Percentiles rank a stretch among this genome's conserved stretches.
Evolutionary conservation across 2,888 invertebrate species (phyloP).

Genomic region (Agrotis exclamationis): DNA sequence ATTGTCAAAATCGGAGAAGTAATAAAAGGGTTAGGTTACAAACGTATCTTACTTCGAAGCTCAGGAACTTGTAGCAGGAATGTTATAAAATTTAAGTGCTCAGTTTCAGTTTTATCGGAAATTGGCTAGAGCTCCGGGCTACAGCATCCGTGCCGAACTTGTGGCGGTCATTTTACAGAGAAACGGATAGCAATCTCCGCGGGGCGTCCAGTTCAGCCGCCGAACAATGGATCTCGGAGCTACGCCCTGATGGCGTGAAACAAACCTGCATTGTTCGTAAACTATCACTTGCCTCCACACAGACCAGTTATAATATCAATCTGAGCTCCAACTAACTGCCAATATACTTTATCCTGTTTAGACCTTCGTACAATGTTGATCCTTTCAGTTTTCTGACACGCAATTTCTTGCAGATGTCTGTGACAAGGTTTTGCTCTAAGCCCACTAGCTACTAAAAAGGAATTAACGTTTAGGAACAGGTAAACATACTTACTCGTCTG

Average conservation of each 20-base stretch:
- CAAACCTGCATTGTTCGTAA: slow-evolving; percentile 62
- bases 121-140: slow-evolving; percentile 44
- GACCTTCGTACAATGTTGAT: neutral
- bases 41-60: slow-evolving; percentile 39
- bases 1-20: slow-evolving; percentile 23
- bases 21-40: slow-evolving; percentile 25
- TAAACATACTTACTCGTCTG: slow-evolving; percentile 34
- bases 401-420: slow-evolving; percentile 43
- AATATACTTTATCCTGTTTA: slow-evolving; percentile 2
- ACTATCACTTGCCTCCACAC: slow-evolving; percentile 43
- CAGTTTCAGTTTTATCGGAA: slow-evolving; percentile 57
- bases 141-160: slow-evolving; percentile 47
- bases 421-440: slow-evolving; percentile 56
- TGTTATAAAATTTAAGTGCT: slow-evolving; percentile 51
- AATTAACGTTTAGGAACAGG: slow-evolving; percentile 47
- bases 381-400: slow-evolving; percentile 20
- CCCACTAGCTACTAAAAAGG: slow-evolving; percentile 50
- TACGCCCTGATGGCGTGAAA: slow-evolving; percentile 57
- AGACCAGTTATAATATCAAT: slow-evolving; percentile 40
- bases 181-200: slow-evolving; percentile 57
- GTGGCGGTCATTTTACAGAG: slow-evolving; percentile 53
- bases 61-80: slow-evolving; percentile 19
- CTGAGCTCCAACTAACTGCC: slow-evolving; percentile 7
- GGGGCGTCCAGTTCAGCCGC: slow-evolving; percentile 54
- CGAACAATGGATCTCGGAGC: slow-evolving; percentile 59